Evolutionary conservation across 2,113 vertebrate genomes (phyloP).

Genomic region (Glaucomys volans): DNA sequence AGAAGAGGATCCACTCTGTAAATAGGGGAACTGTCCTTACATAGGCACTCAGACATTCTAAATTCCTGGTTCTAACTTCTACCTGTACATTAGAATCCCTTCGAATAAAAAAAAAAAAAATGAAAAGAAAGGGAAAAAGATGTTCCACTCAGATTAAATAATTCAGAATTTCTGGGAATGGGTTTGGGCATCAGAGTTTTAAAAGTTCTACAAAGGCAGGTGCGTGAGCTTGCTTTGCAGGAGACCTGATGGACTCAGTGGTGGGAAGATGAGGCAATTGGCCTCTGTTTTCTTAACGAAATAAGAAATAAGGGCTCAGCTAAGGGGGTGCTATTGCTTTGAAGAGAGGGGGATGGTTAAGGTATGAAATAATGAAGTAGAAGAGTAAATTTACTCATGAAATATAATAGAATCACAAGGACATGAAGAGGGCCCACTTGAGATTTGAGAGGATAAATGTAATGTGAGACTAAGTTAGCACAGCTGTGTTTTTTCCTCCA

Average conservation of each 20-base stretch:
- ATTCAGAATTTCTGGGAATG: background rate
- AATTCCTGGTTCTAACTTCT: constrained; percentile 12
- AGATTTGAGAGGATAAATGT: background rate
- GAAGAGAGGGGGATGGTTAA: background rate
- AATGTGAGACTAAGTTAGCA: constrained; percentile 45
- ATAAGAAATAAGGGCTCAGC: background rate
- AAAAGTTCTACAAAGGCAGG: background rate
- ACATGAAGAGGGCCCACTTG: background rate
- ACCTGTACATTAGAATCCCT: background rate
- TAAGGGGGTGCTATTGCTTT: background rate
- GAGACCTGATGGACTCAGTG: background rate
- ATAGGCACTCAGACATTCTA: background rate
- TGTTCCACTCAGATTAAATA: background rate
- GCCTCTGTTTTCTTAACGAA: constrained; percentile 27
- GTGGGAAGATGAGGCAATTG: background rate
- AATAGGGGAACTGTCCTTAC: background rate
- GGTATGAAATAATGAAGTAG: background rate
- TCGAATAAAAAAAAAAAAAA: background rate
- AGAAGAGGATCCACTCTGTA: background rate
- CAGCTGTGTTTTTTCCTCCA: constrained; percentile 57
- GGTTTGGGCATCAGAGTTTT: background rate
- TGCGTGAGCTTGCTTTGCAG: background rate
- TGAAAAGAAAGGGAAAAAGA: background rate
- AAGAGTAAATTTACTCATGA: constrained; percentile 35
- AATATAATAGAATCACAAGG: constrained; percentile 43